Evolutionary conservation across 2,888 invertebrate species (phyloP), one percentile per base, ranked within the genome.

Genomic region (Pediacus dermestoides): DNA sequence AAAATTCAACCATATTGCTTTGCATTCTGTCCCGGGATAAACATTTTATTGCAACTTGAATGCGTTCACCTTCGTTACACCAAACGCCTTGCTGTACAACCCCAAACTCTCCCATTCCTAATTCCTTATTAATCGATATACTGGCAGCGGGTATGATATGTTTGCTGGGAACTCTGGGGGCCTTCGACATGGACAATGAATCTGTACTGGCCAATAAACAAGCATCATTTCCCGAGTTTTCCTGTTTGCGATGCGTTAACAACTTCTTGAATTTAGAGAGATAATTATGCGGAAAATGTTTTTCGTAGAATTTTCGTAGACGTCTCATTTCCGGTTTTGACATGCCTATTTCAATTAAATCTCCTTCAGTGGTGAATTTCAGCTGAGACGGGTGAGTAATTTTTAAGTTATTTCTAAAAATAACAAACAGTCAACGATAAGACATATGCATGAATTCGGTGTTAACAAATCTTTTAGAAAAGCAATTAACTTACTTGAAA

Each of bases 81-180:
- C 95, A 96, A 4, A 93, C 89, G 2, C 95, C 97, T 70, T 95
- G 96, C 65, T 95, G 95, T 0, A 99, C 97, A 8, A 93, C 88
- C 2, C 97, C 97, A 73, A 99, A 99, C 69, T 99, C 96, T 8
- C 99, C 97, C 58, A 86, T 88, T 15, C 97, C 97, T 38, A 99
- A 73, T 63, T 93, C 92, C 66, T 95, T 94, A 66, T 92, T 92
- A 30, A 95, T 86, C 41, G 88, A 85, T 58, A 96, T 92, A 50
- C 89, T 85, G 60, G 93, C 92, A 16, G 89, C 85, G 16, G 69
- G 68, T 52, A 82, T 82, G 47, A 92, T 88, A 67, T 95, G 92
- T 66, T 91, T 90, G 60, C 87, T 88, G 35, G 87, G 83, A 34
- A 84, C 81, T 55, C 80, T 76, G 2, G 75, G 70, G n/a, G 66